Conservation (phyloP, 2,888 invertebrate genomes). For the Chorisops tibialis region DNA sequence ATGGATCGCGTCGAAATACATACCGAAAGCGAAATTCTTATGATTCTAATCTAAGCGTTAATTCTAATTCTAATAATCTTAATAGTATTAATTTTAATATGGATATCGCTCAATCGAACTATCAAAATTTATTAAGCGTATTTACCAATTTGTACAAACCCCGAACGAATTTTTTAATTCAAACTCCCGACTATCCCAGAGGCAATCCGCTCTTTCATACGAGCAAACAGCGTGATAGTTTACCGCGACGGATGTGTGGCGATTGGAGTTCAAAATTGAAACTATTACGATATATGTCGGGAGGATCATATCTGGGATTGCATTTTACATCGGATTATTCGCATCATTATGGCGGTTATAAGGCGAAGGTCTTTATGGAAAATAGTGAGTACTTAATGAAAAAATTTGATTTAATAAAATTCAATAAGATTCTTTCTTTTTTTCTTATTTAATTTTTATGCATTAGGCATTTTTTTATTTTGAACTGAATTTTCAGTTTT, state of each 20-base stretch:
- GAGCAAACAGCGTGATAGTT: slow-evolving; percentile 31
- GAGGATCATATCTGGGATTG: slow-evolving; percentile 60
- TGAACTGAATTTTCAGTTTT: not conserved
- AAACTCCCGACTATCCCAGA: slow-evolving; percentile 43
- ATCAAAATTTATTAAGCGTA: slow-evolving; percentile 41
- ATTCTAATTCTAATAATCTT: slow-evolving; percentile 30
- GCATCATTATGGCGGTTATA: slow-evolving; percentile 70
- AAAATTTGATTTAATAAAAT: not conserved
- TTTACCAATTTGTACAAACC: slow-evolving; percentile 42
- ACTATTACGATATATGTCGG: slow-evolving; percentile 64
- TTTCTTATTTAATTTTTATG: not conserved
- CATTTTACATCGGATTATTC: slow-evolving; percentile 75
- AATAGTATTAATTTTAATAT: slow-evolving; percentile 33
- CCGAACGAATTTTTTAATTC: slow-evolving; percentile 42
- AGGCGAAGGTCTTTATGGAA: slow-evolving; percentile 68
- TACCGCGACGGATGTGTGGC: slow-evolving; percentile 64
- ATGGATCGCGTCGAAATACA: slow-evolving; percentile 31
- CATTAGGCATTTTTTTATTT: not conserved
- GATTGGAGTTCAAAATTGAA: slow-evolving; percentile 78
- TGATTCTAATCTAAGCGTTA: slow-evolving; percentile 32
- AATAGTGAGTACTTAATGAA: slow-evolving; percentile 60
- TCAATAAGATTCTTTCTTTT: not conserved
- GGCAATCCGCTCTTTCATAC: slow-evolving; percentile 40
- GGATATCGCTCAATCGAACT: slow-evolving; percentile 42
- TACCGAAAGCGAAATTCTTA: slow-evolving; percentile 38